Evolutionary conservation across 2,888 invertebrate species (phyloP), one percentile per base, ranked within the genome.

Genomic region (Stenodera caucasica): DNA sequence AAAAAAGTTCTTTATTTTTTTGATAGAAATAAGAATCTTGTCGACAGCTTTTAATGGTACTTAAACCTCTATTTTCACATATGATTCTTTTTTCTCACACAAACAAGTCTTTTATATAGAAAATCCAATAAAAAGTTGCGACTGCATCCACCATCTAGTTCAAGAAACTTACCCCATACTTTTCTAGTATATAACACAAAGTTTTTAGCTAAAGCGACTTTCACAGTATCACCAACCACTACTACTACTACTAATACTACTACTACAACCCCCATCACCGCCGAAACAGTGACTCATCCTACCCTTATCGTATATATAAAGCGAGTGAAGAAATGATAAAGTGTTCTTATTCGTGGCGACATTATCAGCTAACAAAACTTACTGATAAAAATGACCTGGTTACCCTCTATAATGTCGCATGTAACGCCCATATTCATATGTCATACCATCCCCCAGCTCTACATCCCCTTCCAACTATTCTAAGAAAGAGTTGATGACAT

Each of bases 361-460:
- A 70, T 72, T 70, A 71, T 69, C 70, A 68, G 64, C 64, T 65
- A 65, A 66, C 51, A 53, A 26, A 56, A 60, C 66, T 67, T 62
- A 61, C 68, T 71, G 68, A 66, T 71, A 71, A 72, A 72, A 72
- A 73, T 72, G 71, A 72, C 73, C 73, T 69, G 70, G 63, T 68
- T 65, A 67, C 64, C 61, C 55, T 68, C 15, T 45, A 45, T 68
- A 68, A 67, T 71, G 73, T 74, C 74, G 67, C 66, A 64, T 68
- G 68, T 70, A 70, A 71, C 70, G 66, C 71, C 70, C 72, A 73
- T 74, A 73, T 73, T 72, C 72, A 73, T 73, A 74, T 72, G 73
- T 74, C 74, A 45, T 4, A 68, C 65, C 65, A 68, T 65, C 66
- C 59, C 4, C 29, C 29, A 29, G n/a, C 1, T 35, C 35, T 35